Evolutionary conservation across 2,888 invertebrate genomes (phyloP).

Genomic region (Lithophane leautieri): DNA sequence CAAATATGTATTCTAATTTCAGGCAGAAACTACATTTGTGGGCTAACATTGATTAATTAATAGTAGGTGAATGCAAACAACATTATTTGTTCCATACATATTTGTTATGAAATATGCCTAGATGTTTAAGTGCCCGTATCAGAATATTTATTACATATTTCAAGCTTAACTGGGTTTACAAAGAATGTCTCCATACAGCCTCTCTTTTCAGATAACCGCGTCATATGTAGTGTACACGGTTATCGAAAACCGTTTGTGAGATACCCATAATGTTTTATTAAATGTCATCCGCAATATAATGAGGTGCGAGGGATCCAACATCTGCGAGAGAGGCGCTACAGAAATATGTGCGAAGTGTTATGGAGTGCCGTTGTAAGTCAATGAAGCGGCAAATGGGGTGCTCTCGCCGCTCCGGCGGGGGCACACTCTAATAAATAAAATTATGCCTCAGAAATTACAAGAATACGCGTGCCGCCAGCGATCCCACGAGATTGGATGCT

Average conservation of each 20-base stretch:
- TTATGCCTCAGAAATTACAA: constrained; percentile 90
- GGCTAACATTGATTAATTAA: constrained; percentile 47
- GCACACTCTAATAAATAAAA: constrained; percentile 90
- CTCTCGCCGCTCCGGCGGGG: constrained; percentile 85
- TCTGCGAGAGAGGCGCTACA: constrained; percentile 87
- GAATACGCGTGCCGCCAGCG: constrained; percentile 86
- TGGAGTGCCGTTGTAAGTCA: constrained; percentile 90
- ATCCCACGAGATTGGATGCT: constrained; percentile 88
- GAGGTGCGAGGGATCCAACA: constrained; percentile 88
- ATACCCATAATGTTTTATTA: constrained; percentile 89
- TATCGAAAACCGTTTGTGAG: constrained; percentile 85
- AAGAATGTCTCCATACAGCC: constrained; percentile 40
- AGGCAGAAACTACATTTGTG: constrained; percentile 42
- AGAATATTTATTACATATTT: constrained; percentile 54
- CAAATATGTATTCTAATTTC: constrained; percentile 51
- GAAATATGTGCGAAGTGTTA: constrained; percentile 91
- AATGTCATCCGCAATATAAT: constrained; percentile 90
- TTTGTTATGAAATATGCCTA: constrained; percentile 6
- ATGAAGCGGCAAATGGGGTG: constrained; percentile 90
- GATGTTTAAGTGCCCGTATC: constrained; percentile 20
- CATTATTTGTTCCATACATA: constrained; percentile 33
- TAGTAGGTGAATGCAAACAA: constrained; percentile 30
- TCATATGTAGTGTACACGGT: constrained; percentile 72
- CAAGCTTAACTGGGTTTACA: constrained; percentile 51
- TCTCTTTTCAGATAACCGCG: constrained; percentile 61